A percentile compares a stretch with the other conserved stretches of the same genome.
These are phyloP conservation scores for Troides oblongomaculatus DNA, from an alignment of 2,888 invertebrate species.

Conservation along the genomic window DNA sequence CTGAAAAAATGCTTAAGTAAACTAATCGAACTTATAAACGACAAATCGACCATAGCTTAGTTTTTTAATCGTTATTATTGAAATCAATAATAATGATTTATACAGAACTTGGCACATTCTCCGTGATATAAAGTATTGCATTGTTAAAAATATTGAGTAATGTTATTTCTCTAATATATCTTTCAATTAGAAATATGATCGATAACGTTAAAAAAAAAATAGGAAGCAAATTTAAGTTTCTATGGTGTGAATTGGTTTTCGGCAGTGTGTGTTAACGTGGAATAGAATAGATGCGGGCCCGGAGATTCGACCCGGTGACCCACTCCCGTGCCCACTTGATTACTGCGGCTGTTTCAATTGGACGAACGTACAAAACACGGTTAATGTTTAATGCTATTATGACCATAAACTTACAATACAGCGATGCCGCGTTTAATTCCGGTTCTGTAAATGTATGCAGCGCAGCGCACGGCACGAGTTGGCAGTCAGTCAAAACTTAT, in stretches of 20 bases:
- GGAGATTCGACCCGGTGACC: constrained; percentile 64
- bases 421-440: constrained; percentile 23
- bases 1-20: too few relatives aligned
- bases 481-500: constrained; percentile 1
- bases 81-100: too few relatives aligned
- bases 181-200: too few relatives aligned
- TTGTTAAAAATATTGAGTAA: too few relatives aligned
- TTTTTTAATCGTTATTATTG: too few relatives aligned
- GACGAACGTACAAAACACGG: constrained; percentile 66
- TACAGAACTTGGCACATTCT: too few relatives aligned
- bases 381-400: constrained; percentile 54
- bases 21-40: too few relatives aligned
- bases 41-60: too few relatives aligned
- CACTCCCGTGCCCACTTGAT: constrained; percentile 62
- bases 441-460: constrained; percentile 1
- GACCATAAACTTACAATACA: constrained; percentile 47
- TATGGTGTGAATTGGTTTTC: constrained; percentile 12
- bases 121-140: too few relatives aligned
- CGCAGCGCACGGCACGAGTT: not conserved
- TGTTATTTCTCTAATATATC: too few relatives aligned
- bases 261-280: constrained; percentile 18
- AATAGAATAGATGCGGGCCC: constrained; percentile 35
- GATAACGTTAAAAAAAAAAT: not conserved
- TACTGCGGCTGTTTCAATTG: constrained; percentile 67
- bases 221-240: not conserved